Conservation (phyloP, 2,888 invertebrate species). For the Campopleginae sp. region DNA sequence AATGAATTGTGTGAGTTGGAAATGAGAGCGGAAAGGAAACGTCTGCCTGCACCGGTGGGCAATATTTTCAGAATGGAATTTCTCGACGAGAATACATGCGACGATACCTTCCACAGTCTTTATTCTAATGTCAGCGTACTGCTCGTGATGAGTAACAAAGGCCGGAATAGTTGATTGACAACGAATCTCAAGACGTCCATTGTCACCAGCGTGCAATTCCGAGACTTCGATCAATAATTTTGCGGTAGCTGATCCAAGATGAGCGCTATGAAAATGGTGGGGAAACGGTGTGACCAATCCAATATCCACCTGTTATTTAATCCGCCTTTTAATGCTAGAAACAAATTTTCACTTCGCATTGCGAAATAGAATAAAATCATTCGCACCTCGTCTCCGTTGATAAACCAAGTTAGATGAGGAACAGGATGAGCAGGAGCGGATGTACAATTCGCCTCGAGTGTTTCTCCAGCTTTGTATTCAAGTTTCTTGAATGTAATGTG, state of each 20-base stretch:
- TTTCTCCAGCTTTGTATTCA: constrained; percentile 88
- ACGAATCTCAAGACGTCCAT: constrained; percentile 89
- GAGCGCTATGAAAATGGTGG: constrained; percentile 73
- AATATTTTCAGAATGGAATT: neutral
- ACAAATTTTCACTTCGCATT: neutral
- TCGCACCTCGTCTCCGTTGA: constrained; percentile 90
- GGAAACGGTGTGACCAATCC: constrained; percentile 78
- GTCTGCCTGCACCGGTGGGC: neutral
- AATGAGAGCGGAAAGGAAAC: neutral
- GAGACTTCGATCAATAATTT: constrained; percentile 91
- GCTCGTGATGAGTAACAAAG: constrained; percentile 89
- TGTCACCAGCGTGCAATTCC: constrained; percentile 89
- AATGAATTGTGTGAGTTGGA: neutral
- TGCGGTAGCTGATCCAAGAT: constrained; percentile 86
- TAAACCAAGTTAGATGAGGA: constrained; percentile 91
- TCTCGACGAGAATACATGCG: neutral
- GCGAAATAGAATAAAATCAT: neutral
- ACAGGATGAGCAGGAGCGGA: constrained; percentile 90
- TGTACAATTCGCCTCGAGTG: constrained; percentile 90
- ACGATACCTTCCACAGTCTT: constrained; percentile 89
- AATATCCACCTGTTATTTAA: constrained; percentile 76
- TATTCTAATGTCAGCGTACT: constrained; percentile 90
- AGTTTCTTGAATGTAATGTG: constrained; percentile 90
- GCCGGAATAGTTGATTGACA: constrained; percentile 92
- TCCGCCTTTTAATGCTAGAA: neutral